A percentile compares a stretch with the other conserved stretches of the same genome.
These are phyloP conservation scores for Lamprologus ornatipinnis DNA, from an alignment of 2,113 vertebrate genomes.

Conservation along the genomic window DNA sequence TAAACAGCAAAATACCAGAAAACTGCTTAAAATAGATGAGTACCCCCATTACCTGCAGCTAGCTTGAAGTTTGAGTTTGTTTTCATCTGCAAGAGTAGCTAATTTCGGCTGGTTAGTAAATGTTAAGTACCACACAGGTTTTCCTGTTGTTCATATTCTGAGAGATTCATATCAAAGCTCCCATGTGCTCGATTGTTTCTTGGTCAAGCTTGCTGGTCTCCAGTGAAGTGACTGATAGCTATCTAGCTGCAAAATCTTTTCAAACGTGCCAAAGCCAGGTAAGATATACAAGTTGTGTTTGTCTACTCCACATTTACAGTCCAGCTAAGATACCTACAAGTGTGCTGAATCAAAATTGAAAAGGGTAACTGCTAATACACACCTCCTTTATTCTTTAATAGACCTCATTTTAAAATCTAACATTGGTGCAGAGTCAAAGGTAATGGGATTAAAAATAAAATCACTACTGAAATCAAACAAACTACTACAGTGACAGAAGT, in stretches of 20 bases:
- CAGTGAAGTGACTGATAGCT: neutral
- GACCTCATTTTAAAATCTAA: neutral
- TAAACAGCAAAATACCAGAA: neutral
- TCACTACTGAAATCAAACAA: neutral
- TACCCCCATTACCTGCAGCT: neutral
- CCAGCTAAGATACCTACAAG: neutral
- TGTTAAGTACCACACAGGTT: neutral
- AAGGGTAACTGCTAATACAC: neutral
- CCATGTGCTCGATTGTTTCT: neutral
- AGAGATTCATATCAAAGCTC: neutral
- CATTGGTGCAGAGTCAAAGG: neutral
- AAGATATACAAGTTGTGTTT: neutral
- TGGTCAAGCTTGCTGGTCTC: neutral
- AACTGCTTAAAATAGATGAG: neutral
- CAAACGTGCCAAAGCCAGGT: neutral
- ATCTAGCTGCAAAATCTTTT: neutral
- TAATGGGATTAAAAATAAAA: neutral
- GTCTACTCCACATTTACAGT: neutral
- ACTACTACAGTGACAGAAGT: neutral
- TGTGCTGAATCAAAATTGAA: neutral
- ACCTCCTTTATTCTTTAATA: neutral
- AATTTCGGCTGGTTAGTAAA: neutral
- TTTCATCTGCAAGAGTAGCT: neutral
- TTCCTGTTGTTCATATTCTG: neutral
- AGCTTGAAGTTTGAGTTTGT: neutral